These are phyloP conservation scores for Drosophila baimaii DNA, from an alignment of 1,140 invertebrate species.

Conservation along the genomic window DNA sequence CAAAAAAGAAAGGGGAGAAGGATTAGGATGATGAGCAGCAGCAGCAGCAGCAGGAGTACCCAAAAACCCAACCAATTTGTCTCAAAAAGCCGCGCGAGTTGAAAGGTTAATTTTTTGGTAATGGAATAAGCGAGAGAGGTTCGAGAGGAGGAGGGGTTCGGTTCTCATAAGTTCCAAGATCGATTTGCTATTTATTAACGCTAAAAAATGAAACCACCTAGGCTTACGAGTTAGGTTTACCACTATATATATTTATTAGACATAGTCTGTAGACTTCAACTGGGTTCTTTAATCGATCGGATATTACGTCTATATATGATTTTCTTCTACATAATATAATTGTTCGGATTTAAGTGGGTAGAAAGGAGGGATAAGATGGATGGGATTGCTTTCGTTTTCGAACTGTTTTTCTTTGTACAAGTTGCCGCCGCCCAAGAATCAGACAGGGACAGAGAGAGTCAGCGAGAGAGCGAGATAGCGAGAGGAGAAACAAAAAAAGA, in stretches of 20 bases:
- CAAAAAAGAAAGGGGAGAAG: constrained; percentile 36
- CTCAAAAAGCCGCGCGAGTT: constrained; percentile 26
- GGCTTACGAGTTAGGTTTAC: constrained; percentile 35
- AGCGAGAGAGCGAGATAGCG: constrained; percentile 26
- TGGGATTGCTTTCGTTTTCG: constrained; percentile 45
- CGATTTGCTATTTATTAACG: constrained; percentile 70
- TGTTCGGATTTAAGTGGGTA: constrained; percentile 29
- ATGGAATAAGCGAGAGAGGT: neutral
- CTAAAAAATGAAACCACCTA: constrained; percentile 41
- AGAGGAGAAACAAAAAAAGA: constrained; percentile 1
- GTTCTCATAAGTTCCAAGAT: constrained; percentile 19
- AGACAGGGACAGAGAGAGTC: constrained; percentile 27
- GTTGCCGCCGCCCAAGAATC: constrained; percentile 59
- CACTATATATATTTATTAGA: constrained; percentile 49
- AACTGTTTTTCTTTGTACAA: constrained; percentile 52
- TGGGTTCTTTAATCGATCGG: constrained; percentile 35
- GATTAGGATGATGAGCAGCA: constrained; percentile 9
- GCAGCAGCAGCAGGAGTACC: constrained; percentile 2
- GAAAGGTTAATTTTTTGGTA: constrained; percentile 7
- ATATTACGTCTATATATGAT: constrained; percentile 36
- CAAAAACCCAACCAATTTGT: constrained; percentile 18
- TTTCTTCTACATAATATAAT: constrained; percentile 31
- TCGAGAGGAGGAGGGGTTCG: neutral
- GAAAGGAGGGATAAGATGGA: neutral
- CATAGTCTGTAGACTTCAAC: constrained; percentile 32